Percentiles rank a stretch among this genome's conserved stretches.
These are phyloP conservation scores for Drosophila kokeensis DNA, from an alignment of 2,888 invertebrate species.

Conservation along the genomic window DNA sequence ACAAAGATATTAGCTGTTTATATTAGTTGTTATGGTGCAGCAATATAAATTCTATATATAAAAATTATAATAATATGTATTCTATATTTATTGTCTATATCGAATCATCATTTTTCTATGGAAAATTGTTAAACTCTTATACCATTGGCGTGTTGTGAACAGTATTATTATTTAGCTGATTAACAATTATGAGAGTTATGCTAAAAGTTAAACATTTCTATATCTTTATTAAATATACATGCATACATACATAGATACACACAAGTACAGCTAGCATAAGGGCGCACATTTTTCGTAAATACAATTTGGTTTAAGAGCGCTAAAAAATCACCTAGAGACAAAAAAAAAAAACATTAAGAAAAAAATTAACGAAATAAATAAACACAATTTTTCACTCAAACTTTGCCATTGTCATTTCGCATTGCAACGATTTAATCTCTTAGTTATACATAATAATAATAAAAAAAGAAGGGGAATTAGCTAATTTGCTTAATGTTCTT, in stretches of 20 bases:
- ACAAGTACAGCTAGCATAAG: conserved; percentile 45
- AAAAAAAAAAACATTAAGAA: conserved; percentile 16
- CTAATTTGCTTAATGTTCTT: conserved; percentile 51
- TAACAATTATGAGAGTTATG: conserved; percentile 50
- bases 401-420: conserved; percentile 43
- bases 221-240: conserved; percentile 51
- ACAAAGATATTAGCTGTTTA: conserved; percentile 71
- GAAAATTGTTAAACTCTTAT: conserved; percentile 64
- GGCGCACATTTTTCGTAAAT: conserved; percentile 51
- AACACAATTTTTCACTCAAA: conserved; percentile 57
- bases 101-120: conserved; percentile 47
- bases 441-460: conserved; percentile 3
- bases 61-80: conserved; percentile 14
- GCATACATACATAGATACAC: conserved; percentile 33
- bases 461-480: background rate
- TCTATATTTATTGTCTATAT: conserved; percentile 55
- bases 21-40: conserved; percentile 75
- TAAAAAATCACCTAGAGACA: conserved; percentile 58
- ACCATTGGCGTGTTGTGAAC: conserved; percentile 74
- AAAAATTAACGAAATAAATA: conserved; percentile 35
- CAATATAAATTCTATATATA: conserved; percentile 59
- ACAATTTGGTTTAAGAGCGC: conserved; percentile 64
- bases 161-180: conserved; percentile 75
- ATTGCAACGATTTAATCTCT: conserved; percentile 13
- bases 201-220: conserved; percentile 58